phyloP scores from a whole-genome alignment of 2,888 invertebrate genomes.

The Lutraria lutraria region DNA sequence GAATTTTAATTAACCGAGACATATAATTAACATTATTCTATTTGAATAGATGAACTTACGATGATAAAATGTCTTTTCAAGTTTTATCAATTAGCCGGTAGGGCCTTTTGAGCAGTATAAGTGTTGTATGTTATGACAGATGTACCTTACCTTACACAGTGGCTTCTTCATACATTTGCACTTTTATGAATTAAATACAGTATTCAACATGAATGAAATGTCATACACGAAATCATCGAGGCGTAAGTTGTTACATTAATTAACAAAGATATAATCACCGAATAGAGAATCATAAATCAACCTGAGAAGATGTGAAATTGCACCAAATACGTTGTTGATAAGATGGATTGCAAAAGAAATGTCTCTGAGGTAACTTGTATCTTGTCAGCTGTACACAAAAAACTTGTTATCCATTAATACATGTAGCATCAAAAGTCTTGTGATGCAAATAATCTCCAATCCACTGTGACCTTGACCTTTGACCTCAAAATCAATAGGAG shows the following conservation, averaged over 20 bases:
- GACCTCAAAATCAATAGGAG: too few species aligned
- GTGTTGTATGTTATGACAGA: too few species aligned
- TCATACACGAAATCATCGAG: background rate
- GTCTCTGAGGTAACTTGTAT: background rate
- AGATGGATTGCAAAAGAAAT: background rate
- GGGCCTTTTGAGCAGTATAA: background rate
- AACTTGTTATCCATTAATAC: too few species aligned
- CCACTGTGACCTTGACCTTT: too few species aligned
- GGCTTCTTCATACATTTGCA: background rate
- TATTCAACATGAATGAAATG: background rate
- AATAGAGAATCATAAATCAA: background rate
- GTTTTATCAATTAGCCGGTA: background rate
- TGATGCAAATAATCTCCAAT: too few species aligned
- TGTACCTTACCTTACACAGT: too few species aligned
- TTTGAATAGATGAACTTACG: background rate
- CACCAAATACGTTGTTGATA: background rate
- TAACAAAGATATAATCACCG: background rate
- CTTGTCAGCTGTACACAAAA: too few species aligned
- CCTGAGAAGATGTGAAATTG: background rate
- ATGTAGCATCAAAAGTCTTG: too few species aligned
- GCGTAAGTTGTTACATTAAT: background rate
- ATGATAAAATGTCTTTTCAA: background rate
- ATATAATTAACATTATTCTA: background rate
- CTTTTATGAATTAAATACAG: background rate
- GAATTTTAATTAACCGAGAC: slow-evolving; percentile 7